Base-by-base conservation (phyloP, 2,113 vertebrate species). In the Toxotes jaculatrix region DNA sequence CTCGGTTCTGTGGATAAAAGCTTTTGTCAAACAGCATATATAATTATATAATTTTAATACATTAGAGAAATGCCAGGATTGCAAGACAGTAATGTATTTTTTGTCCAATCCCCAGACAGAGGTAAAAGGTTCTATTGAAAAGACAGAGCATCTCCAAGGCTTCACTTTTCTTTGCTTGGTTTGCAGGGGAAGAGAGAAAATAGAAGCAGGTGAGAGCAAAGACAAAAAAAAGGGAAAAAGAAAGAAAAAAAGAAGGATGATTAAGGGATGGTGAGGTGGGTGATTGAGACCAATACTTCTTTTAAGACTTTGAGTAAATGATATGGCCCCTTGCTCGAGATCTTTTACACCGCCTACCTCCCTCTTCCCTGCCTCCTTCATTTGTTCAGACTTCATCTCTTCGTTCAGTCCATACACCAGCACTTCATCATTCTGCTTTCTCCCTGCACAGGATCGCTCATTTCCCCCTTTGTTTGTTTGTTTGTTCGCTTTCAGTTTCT, bases 21-120 rank as follows among this genome's bases (percentile, higher is more conserved):
- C 77, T 72, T 88, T 88, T 77, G 77, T 87, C 67, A 53, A 78
- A 75, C 45, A 77, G 34, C 51, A 76, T 57, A 78, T 68, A 82
- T 84, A 80, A 83, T 90, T 82, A 82, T 69, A 90, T 71, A 63
- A 80, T 78, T 55, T 40, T 51, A 77, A 81, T 38, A 72, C 82
- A 90, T 71, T 65, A 66, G 64, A 84, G 80, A 66, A 43, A 74
- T 64, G 63, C 23, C 43, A 71, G 64, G 51, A 47, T 80, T 83
- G 85, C n/a, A 68, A 82, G 64, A 75, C 63, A 83, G 43, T 56
- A 61, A 77, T 83, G 60, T 1, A 7, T 83, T 82, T 88, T 77
- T 72, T 77, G 64, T 62, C 66, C 74, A 71, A 49, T 85, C 66
- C 61, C 49, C 36, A 74, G 67, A 62, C 49, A 69, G 60, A 65